Evolutionary conservation across 1,140 invertebrate genomes (phyloP), one percentile per base, ranked within the genome.

Genomic region (Nephila pilipes): DNA sequence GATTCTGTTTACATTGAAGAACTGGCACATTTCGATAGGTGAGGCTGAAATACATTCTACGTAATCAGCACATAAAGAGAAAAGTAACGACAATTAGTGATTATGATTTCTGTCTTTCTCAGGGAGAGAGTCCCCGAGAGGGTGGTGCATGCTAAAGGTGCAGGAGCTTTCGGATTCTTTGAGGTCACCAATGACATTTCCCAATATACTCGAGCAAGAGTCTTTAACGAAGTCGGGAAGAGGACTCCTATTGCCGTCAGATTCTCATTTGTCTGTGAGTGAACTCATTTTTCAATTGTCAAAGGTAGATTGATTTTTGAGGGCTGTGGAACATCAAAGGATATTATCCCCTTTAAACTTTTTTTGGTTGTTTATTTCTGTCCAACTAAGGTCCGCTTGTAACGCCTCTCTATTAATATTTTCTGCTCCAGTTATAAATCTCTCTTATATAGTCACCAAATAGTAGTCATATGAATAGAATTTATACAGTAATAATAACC

Each of bases 91-190:
- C 16, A 80, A 3, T 14, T 79, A 1, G 1, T 12, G 1, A 38
- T 20, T 29, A 36, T 36, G 4, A 14, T 79, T 0, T n/a, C 1
- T 29, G 46, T 60, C 57, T 38, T 46, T 92, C 79, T n/a, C 16
- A 94, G 98, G 25, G 99, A 99, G 95, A 96, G 99, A 87, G 99
- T 99, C 94, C 99, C 99, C 0, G 99, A 99, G 95, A 96, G 99
- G 95, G 99, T 99, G 0, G 99, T 99, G 0, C 99, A 99, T 95
- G 99, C 99, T 0, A 99, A 99, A 96, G 99, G 99, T 94, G 98
- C 98, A 85, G 97, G 98, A 94, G 99, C 99, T 20, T 99, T 99
- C 96, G 99, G 99, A 1, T 99, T 99, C 95, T 99, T 99, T 95
- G 98, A 99, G 96, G 97, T 98, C 4, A 99, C 98, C 0, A 97